Evolutionary conservation across 2,113 vertebrate genomes (phyloP).

Genomic region (Serinus canaria): DNA sequence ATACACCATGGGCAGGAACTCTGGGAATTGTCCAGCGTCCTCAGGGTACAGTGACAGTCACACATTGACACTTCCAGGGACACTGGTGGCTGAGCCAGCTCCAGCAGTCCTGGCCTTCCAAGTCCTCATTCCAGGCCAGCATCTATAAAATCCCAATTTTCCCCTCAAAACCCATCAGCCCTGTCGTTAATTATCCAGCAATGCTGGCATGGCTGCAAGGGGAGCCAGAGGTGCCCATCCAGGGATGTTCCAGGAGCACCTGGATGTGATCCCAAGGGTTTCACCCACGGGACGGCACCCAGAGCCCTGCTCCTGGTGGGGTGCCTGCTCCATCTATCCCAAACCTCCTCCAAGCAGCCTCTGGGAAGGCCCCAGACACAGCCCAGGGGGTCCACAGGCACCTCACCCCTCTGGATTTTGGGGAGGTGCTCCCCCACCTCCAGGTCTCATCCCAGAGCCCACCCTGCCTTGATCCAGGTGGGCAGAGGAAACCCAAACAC

Average conservation of each 20-base stretch:
- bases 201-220: neutral
- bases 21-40: neutral
- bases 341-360: neutral
- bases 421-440: neutral
- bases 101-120: neutral
- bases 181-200: neutral
- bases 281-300: fast-evolving
- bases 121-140: neutral
- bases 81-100: neutral
- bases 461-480: fast-evolving
- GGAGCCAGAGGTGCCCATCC: neutral
- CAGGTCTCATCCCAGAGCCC: neutral
- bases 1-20: neutral
- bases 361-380: neutral
- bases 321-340: neutral
- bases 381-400: neutral
- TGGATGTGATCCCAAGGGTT: fast-evolving
- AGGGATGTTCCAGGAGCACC: fast-evolving
- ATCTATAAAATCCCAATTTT: fast-evolving
- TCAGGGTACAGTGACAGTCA: fast-evolving
- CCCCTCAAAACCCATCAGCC: neutral
- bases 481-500: neutral
- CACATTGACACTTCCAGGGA: neutral
- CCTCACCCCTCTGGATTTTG: neutral
- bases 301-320: neutral